Percentiles rank a stretch among this genome's conserved stretches.
These are phyloP conservation scores for Sebastes wilsoni DNA, from an alignment of 2,797 vertebrate species.

Conservation along the genomic window DNA sequence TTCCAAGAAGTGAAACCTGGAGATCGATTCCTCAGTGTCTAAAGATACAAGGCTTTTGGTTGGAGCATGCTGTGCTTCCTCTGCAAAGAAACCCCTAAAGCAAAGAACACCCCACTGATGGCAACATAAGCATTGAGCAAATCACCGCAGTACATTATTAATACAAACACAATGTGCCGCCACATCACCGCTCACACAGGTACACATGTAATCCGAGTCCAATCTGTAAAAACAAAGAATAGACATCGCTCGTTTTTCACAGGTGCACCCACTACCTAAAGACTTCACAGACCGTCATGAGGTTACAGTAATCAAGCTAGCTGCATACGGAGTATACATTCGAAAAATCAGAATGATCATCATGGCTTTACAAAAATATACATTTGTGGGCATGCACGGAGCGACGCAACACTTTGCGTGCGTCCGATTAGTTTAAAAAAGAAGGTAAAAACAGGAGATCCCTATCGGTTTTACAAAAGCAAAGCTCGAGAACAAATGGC, in stretches of 20 bases:
- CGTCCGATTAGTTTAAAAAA: constrained; percentile 47
- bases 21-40: constrained; percentile 6
- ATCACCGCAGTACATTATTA: constrained; percentile 20
- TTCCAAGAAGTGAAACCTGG: constrained; percentile 22
- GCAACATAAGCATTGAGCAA: constrained; percentile 18
- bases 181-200: constrained; percentile 17
- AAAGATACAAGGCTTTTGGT: constrained; percentile 38
- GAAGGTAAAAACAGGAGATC: constrained; percentile 50
- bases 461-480: constrained; percentile 59
- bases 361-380: constrained; percentile 79
- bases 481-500: constrained; percentile 67
- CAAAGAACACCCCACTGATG: constrained; percentile 3
- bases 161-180: constrained; percentile 20
- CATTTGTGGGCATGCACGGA: constrained; percentile 59
- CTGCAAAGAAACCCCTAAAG: constrained; percentile 9
- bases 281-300: constrained; percentile 34
- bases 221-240: constrained; percentile 3
- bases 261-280: constrained; percentile 9
- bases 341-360: constrained; percentile 33
- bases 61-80: constrained; percentile 18
- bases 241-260: not conserved
- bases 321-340: constrained; percentile 53
- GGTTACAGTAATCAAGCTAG: constrained; percentile 28
- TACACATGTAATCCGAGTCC: constrained; percentile 35
- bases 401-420: constrained; percentile 26